Evolutionary conservation across 1,140 invertebrate species (phyloP), one percentile per base, ranked within the genome.

Genomic region (Diorhabda sublineata): DNA sequence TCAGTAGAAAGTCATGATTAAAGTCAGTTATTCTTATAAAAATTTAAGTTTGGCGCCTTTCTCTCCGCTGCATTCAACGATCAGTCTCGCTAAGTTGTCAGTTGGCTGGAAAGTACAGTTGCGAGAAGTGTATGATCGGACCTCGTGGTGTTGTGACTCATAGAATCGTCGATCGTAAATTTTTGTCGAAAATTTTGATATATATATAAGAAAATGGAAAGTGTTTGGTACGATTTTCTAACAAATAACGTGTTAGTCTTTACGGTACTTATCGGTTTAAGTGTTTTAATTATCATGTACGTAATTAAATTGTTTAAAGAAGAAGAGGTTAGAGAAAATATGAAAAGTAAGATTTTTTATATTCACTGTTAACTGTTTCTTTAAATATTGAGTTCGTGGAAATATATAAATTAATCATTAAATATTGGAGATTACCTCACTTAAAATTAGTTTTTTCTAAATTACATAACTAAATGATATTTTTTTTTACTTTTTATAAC

Each of bases 271-370:
- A 45, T 72, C 59, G 74, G 74, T 68, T 71, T 58, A 56, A 66
- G 70, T 64, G 71, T 69, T 9, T 59, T 76, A n/a, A 26, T 76
- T 41, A 57, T 74, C 41, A 56, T 71, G 45, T 76, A 76, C 63
- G 71, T 74, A 65, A 63, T 76, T 43, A 71, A 69, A 69, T 60
- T 70, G 58, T 66, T 76, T 47, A 67, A 64, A 62, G 57, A 66
- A 58, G 74, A 76, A 26, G 47, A 61, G n/a, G 68, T 66, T 58
- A 61, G 62, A n/a, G 67, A 70, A 11, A 42, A 67, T n/a, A 61
- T 63, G 43, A 73, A 74, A 72, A 70, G 74, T 75, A 72, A 75
- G 74, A 5, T 8, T 52, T 26, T 26, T 26, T 26, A 26, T 26
- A 26, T 26, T 26, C 26, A 26, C 26, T 26, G 1, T 26, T 26